phyloP scores from a whole-genome alignment of 1,140 invertebrate genomes.

The Drosophila micromelanica region DNA sequence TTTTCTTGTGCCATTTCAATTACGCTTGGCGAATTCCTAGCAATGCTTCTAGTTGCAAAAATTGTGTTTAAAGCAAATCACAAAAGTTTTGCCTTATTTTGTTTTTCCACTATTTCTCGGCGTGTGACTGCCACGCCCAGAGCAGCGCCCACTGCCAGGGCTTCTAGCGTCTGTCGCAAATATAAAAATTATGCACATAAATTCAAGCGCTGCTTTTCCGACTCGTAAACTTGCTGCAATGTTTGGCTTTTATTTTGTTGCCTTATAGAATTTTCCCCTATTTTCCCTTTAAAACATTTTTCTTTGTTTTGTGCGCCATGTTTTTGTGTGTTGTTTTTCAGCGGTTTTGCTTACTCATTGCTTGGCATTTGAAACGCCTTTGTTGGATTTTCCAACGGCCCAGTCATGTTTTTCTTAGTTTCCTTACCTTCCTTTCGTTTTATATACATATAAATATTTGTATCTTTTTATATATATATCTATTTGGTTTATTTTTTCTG shows the following conservation, averaged over 20 bases:
- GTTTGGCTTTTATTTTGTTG: constrained; percentile 27
- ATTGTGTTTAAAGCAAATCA: constrained; percentile 41
- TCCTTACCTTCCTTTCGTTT: constrained; percentile 9
- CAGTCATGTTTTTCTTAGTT: constrained; percentile 57
- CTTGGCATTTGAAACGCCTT: constrained; percentile 57
- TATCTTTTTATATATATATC: constrained; percentile 17
- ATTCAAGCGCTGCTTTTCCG: constrained; percentile 57
- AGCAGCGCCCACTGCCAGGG: constrained; percentile 10
- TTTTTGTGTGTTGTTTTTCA: constrained; percentile 7
- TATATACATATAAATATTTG: constrained; percentile 3
- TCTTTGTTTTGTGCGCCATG: constrained; percentile 6
- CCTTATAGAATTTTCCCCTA: constrained; percentile 38
- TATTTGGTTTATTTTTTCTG: constrained; percentile 26
- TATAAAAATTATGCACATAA: constrained; percentile 81
- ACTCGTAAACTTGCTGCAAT: constrained; percentile 57
- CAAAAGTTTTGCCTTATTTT: constrained; percentile 27
- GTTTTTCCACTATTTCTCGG: neutral
- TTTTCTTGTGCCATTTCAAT: constrained; percentile 36
- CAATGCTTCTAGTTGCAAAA: constrained; percentile 29
- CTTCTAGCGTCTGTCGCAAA: constrained; percentile 40
- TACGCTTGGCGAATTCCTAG: constrained; percentile 40
- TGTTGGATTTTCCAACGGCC: constrained; percentile 47
- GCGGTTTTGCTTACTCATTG: constrained; percentile 51
- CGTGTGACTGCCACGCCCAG: constrained; percentile 47
- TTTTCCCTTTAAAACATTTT: constrained; percentile 45